Evolutionary conservation across 2,113 vertebrate genomes (phyloP), one percentile per base, ranked within the genome.

Genomic region (Morone chrysops): DNA sequence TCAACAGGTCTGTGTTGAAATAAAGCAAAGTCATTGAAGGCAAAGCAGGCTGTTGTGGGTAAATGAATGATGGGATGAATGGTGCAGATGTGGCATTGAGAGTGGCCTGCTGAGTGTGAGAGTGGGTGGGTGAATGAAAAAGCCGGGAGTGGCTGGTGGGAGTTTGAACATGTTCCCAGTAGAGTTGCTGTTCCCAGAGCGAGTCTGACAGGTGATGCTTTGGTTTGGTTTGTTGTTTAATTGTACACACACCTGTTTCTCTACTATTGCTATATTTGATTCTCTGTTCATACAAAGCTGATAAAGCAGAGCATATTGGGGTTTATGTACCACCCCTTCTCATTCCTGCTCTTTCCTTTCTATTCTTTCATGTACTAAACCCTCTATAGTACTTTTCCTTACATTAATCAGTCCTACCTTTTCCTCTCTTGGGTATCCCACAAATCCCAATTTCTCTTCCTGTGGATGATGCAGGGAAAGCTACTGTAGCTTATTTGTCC

Each of bases 71-170:
- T 1, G 25, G 79, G 57, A 51, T 91, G 81, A 91, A 87, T 79
- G 83, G 82, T 87, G 85, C 87, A 84, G 91, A 87, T 89, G 90
- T 88, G 84, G 75, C 70, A 83, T 81, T 89, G 70, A 86, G 67
- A 43, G 69, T 9, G 61, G 70, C 68, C 67, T 31, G 36, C 18
- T 8, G 45, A 40, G 81, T 54, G 75, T 41, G 60, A 6, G 57
- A 78, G 68, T 51, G 79, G 18, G 70, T 48, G 72, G 41, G 75
- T 67, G 76, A 25, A 69, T 86, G 83, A 78, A 78, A 87, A 85
- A 80, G 22, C 22, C 3, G 22, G 83, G 89, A 82, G 89, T 50
- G 89, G 71, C 77, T 11, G 71, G 70, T 72, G 47, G 76, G 69
- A 38, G 84, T 89, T 80, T 57, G 54, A 81, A 87, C 88, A 78